Evolutionary conservation across 2,797 vertebrate genomes (phyloP).

Genomic region (Acipenser oxyrinchus): DNA sequence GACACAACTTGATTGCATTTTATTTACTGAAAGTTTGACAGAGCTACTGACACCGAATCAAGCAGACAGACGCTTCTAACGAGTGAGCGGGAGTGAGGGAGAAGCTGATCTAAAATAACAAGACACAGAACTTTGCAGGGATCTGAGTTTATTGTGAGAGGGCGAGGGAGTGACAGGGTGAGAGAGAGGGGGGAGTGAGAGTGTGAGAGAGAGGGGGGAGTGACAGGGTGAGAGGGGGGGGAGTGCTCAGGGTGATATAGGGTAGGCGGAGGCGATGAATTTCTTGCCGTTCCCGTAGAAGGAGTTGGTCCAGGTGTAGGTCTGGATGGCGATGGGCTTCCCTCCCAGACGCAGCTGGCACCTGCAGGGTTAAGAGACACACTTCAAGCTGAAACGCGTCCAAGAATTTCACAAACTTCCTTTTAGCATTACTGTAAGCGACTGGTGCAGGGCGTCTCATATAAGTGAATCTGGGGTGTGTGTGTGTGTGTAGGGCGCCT

Average conservation of each 20-base stretch:
- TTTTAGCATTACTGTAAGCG: too few species aligned
- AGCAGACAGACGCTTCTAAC: not conserved
- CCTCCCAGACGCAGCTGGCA: slow-evolving; percentile 79
- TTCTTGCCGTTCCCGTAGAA: slow-evolving; percentile 71
- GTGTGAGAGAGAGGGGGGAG: too few species aligned
- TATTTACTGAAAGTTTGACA: too few species aligned
- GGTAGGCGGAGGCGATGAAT: slow-evolving; percentile 77
- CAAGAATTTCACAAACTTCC: too few species aligned
- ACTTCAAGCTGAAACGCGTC: not conserved
- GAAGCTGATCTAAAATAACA: too few species aligned
- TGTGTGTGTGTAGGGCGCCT: too few species aligned
- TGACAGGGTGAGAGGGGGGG: not conserved
- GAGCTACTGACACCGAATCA: too few species aligned
- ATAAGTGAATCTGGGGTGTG: too few species aligned
- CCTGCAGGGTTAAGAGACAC: slow-evolving; percentile 42
- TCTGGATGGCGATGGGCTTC: slow-evolving; percentile 68
- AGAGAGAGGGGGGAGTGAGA: not conserved
- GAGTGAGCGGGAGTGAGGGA: not conserved
- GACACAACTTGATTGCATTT: too few species aligned
- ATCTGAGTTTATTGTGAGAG: not conserved
- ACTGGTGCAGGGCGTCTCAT: too few species aligned
- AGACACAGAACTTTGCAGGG: too few species aligned
- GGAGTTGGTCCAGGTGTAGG: slow-evolving; percentile 80
- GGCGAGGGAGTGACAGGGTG: not conserved
- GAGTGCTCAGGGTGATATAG: slow-evolving; percentile 40